A percentile compares a stretch with the other conserved stretches of the same genome.
Conservation (phyloP, 2,888 invertebrate genomes). For the Operophtera brumata region DNA sequence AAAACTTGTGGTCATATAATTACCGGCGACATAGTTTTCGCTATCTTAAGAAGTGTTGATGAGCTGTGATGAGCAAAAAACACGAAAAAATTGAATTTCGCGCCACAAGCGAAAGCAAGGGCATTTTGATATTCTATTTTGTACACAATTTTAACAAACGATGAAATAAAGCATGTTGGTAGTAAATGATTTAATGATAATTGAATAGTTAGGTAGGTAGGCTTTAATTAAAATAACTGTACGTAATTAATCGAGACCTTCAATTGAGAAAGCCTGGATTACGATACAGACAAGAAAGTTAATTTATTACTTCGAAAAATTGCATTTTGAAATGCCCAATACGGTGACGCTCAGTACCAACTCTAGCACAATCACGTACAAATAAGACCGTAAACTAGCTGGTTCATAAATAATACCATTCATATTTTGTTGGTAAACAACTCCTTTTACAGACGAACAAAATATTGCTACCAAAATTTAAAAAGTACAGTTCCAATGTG, state of each 20-base stretch:
- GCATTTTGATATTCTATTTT: too few species aligned
- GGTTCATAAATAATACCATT: conserved; percentile 21
- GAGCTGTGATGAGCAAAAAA: too few species aligned
- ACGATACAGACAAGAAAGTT: conserved; percentile 3
- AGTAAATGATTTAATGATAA: too few species aligned
- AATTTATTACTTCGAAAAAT: conserved; percentile 11
- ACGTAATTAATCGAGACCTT: conserved; percentile 6
- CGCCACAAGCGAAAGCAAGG: too few species aligned
- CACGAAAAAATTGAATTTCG: too few species aligned
- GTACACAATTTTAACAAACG: too few species aligned
- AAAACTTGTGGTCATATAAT: too few species aligned
- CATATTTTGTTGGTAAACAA: conserved; percentile 32
- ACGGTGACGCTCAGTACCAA: conserved; percentile 18
- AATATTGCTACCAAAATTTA: neutral
- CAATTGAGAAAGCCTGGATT: conserved; percentile 1
- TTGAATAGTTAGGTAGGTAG: too few species aligned
- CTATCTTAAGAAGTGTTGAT: too few species aligned
- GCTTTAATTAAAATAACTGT: too few species aligned
- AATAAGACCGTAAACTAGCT: conserved; percentile 14
- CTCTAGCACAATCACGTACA: conserved; percentile 5
- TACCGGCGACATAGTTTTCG: too few species aligned
- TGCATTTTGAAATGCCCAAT: conserved; percentile 11
- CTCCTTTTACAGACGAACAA: conserved; percentile 21
- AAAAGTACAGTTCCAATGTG: neutral
- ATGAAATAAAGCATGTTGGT: too few species aligned